Evolutionary conservation across 2,888 invertebrate genomes (phyloP), one percentile per base, ranked within the genome.

Genomic region (Cataglyphis rosenhaueri): DNA sequence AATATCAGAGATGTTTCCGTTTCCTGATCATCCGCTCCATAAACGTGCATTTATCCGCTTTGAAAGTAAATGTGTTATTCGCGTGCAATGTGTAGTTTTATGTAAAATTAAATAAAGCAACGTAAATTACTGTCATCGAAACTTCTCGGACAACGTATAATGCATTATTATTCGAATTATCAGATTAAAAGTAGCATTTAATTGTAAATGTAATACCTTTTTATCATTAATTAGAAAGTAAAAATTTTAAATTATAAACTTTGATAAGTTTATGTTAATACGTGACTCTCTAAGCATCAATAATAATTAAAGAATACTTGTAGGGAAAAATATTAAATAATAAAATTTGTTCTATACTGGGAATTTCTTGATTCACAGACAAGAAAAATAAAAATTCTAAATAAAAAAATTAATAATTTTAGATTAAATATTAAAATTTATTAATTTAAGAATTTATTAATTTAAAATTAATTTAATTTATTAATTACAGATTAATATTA

Each of bases 1-100:
- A 57, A 57, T 70, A 41, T 55, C 76, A n/a, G 12, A 32, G 12
- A 68, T 76, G 70, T 76, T 76, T 76, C 70, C 68, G 68, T 68
- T 76, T 66, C 55, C 70, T 41, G 76, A 76, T 76, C 52, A 75
- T 75, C 55, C 55, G 35, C 18, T 15, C 12, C 25, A 65, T 75
- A 75, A 75, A 55, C 35, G 10, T 35, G 3, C 35, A 48, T 75
- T 35, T 21, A 62, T 52, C 25, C 29, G 25, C 25, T 29, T 29
- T 55, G 38, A 41, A 76, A 55, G 68, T 76, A 76, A 76, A 68
- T 55, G 18, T 35, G 10, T 25, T 48, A 52, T 76, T 35, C n/a
- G n/a, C 52, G 29, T 44, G 32, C 52, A 35, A 44, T 57, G 15
- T 57, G n/a, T 57, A 15, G 18, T 65, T 65, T 8, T 4, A 44